These are phyloP conservation scores for Drosophila melanica DNA, from an alignment of 1,140 invertebrate genomes.

Conservation along the genomic window DNA sequence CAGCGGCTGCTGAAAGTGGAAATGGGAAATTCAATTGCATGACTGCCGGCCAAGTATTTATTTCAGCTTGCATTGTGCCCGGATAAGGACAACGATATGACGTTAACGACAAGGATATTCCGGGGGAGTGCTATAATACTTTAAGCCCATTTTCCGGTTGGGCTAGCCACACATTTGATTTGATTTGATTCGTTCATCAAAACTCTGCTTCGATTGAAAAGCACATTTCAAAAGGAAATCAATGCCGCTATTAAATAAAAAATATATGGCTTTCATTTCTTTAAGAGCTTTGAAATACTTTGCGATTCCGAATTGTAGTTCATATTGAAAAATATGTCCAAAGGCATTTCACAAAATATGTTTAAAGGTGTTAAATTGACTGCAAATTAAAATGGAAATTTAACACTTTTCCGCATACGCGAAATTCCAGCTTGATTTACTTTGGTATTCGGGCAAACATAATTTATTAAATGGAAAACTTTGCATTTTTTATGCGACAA, in stretches of 20 bases:
- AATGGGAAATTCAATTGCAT: conserved; percentile 2
- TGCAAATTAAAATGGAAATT: conserved; percentile 2
- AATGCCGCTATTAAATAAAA: not conserved
- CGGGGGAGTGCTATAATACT: conserved; percentile 1
- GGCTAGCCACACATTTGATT: conserved; percentile 21
- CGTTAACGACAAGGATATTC: conserved; percentile 12
- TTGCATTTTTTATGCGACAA: not conserved
- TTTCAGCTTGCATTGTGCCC: conserved; percentile 16
- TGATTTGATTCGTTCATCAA: conserved; percentile 21
- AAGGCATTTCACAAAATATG: not conserved
- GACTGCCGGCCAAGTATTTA: conserved; percentile 21
- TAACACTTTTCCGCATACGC: not conserved
- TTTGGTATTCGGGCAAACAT: not conserved
- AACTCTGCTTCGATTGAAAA: conserved; percentile 3
- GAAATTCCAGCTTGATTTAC: not conserved
- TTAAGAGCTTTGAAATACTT: too few species aligned
- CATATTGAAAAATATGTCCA: not conserved
- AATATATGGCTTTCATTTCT: too few species aligned
- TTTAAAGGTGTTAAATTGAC: not conserved
- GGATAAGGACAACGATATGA: conserved; percentile 8
- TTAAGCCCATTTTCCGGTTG: conserved; percentile 23
- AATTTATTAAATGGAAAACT: not conserved
- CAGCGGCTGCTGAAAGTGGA: conserved; percentile 17
- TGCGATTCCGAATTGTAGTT: too few species aligned
- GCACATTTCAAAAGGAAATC: not conserved